Conservation (phyloP, 2,888 invertebrate genomes). For the Ophraella communa region DNA sequence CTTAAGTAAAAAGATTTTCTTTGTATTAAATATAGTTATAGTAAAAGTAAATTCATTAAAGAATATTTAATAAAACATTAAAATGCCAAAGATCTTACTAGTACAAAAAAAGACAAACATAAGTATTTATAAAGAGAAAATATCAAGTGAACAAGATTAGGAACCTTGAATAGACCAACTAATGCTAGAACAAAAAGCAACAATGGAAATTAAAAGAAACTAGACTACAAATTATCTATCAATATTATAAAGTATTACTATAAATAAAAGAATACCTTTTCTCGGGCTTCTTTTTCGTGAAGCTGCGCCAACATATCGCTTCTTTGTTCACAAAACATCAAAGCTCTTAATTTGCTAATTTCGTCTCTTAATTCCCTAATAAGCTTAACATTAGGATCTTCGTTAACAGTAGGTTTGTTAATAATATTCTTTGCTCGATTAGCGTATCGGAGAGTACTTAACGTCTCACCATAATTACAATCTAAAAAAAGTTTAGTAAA, state of each 20-base stretch:
- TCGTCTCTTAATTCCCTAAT: slow-evolving; percentile 85
- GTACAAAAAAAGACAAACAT: too few species aligned
- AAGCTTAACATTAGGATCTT: slow-evolving; percentile 87
- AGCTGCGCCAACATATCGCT: slow-evolving; percentile 79
- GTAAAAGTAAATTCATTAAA: too few species aligned
- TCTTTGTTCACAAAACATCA: slow-evolving; percentile 69
- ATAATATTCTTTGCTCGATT: slow-evolving; percentile 91
- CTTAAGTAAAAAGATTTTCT: slow-evolving; percentile 34
- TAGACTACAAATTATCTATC: too few species aligned
- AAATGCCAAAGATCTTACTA: too few species aligned
- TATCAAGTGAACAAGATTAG: too few species aligned
- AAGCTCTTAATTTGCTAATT: slow-evolving; percentile 79
- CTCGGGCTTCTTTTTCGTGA: slow-evolving; percentile 89
- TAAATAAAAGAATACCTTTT: slow-evolving; percentile 66
- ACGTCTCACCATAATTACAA: slow-evolving; percentile 86
- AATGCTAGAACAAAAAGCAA: too few species aligned
- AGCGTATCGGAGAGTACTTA: slow-evolving; percentile 86
- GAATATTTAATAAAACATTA: too few species aligned
- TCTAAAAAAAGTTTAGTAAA: slow-evolving; percentile 60
- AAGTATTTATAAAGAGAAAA: too few species aligned
- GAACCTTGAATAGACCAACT: too few species aligned
- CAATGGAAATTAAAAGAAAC: too few species aligned
- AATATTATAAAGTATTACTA: neutral
- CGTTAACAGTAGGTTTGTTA: slow-evolving; percentile 89
- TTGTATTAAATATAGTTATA: too few species aligned